These are phyloP conservation scores for Emys orbicularis DNA, from an alignment of 2,797 vertebrate genomes.

Conservation along the genomic window DNA sequence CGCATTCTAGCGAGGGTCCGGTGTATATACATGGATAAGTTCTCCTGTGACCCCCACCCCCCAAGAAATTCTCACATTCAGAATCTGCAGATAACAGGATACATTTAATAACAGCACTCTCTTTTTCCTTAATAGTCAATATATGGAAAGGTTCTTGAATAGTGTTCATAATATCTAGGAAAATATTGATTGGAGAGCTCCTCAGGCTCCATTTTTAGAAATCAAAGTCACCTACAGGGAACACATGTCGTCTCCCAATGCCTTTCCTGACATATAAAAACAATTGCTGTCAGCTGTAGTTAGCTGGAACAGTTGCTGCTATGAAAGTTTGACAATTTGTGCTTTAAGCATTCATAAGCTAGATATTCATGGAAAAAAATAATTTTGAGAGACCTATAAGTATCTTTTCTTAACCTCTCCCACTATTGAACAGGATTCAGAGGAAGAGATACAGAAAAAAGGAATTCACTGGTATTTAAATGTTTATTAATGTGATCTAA, in stretches of 20 bases:
- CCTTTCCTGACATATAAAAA: background rate
- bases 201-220: background rate
- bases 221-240: background rate
- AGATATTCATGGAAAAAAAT: background rate
- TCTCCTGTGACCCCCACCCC: background rate
- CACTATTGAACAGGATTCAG: background rate
- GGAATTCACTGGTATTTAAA: background rate
- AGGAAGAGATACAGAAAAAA: background rate
- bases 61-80: background rate
- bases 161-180: background rate
- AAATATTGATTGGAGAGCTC: background rate
- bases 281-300: background rate
- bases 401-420: background rate
- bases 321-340: background rate
- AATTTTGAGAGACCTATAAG: background rate
- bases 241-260: background rate
- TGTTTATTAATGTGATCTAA: background rate
- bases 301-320: background rate
- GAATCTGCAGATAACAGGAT: background rate
- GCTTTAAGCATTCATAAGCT: background rate
- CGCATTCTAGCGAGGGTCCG: too few species aligned
- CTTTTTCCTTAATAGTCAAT: background rate
- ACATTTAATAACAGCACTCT: accelerated
- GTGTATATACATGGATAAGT: background rate
- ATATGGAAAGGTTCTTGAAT: background rate